Evolutionary conservation across 92 coral and sea anemone species (phyloP).

Genomic region (Ricordea florida): DNA sequence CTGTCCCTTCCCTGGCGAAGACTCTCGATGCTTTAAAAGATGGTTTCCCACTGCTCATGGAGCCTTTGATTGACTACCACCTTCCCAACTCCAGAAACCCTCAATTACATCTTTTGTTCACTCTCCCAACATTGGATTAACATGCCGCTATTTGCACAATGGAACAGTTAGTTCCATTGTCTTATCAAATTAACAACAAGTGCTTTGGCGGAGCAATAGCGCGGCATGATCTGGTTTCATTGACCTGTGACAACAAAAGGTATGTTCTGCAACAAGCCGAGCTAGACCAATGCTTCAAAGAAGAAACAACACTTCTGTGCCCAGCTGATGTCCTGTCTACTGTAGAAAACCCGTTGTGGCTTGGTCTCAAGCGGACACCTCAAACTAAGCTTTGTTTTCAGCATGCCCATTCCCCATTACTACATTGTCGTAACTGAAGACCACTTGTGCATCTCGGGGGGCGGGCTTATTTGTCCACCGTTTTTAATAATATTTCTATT

Average conservation of each 20-base stretch:
- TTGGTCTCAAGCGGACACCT: background rate
- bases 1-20: background rate
- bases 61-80: background rate
- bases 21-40: background rate
- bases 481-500: background rate
- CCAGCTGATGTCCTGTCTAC: background rate
- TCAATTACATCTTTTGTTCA: slow-evolving; percentile 12
- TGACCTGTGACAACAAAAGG: background rate
- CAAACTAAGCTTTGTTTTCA: background rate
- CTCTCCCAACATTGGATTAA: background rate
- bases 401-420: background rate
- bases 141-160: background rate
- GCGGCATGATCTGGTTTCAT: background rate
- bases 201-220: background rate
- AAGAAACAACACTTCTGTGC: background rate
- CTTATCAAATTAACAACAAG: background rate
- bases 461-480: background rate
- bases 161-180: background rate
- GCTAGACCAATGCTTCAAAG: background rate
- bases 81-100: background rate
- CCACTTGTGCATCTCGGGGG: background rate
- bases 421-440: background rate
- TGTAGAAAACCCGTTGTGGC: background rate
- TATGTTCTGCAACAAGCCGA: background rate
- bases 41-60: background rate